phyloP scores from a whole-genome alignment of 2,113 vertebrate genomes.

The Oreochromis aureus region DNA sequence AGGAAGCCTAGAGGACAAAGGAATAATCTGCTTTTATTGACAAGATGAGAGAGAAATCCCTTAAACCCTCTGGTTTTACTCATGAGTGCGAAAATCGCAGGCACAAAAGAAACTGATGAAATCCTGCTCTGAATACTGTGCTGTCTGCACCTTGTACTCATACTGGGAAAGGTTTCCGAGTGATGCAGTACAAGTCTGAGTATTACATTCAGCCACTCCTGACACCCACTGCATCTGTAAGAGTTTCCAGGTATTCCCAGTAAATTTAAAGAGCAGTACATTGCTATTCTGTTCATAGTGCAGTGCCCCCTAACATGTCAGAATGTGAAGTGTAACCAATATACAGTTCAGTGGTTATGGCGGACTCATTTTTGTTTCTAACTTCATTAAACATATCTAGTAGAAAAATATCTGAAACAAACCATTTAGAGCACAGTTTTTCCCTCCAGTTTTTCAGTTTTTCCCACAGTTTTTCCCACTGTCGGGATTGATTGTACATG shows the following conservation, averaged over 20 bases:
- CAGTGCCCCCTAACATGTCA: neutral
- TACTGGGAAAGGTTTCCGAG: neutral
- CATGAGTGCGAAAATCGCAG: neutral
- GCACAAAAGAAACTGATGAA: slow-evolving; percentile 12
- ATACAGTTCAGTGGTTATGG: neutral
- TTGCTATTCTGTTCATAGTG: neutral
- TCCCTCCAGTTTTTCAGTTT: neutral
- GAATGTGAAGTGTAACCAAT: neutral
- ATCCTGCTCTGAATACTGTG: neutral
- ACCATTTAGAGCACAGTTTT: neutral
- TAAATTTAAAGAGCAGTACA: neutral
- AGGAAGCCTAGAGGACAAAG: slow-evolving; percentile 21
- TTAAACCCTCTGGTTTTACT: slow-evolving; percentile 19
- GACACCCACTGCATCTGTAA: neutral
- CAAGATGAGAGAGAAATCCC: slow-evolving; percentile 48
- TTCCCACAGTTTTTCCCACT: neutral
- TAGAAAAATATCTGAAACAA: neutral
- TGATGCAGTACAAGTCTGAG: neutral
- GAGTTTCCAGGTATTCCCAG: slow-evolving; percentile 1
- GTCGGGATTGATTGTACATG: neutral
- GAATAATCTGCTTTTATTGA: slow-evolving; percentile 57
- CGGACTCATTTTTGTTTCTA: fast-evolving
- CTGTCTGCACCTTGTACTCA: neutral
- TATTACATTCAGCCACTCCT: neutral
- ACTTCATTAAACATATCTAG: neutral